Evolutionary conservation across 1,140 invertebrate genomes (phyloP), one percentile per base, ranked within the genome.

Genomic region (Choristoneura fumiferana): DNA sequence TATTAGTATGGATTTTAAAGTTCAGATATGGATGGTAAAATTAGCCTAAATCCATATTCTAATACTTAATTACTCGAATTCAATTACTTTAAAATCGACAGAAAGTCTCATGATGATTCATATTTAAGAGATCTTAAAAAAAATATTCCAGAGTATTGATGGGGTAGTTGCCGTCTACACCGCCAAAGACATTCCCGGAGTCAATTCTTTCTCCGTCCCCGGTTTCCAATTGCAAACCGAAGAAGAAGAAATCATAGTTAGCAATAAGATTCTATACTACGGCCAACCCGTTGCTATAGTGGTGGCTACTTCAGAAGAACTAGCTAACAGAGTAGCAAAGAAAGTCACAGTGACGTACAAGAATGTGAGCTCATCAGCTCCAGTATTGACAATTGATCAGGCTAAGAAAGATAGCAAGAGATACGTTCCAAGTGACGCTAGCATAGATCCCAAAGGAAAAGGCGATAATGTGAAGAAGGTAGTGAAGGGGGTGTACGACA

Each of bases 251-350:
- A 89, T 92, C 38, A 85, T 93, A 45, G 91, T 89, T 34, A 72
- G 77, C 22, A 78, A 73, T 0, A 77, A 78, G 4, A 91, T 96
- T 0, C 72, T 88, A 17, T 94, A 91, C 72, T 93, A 94, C 40
- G 94, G 94, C 0, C 95, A 97, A 78, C 92, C 95, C 0, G 73
- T 96, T 1, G 96, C 95, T 0, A 84, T 97, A 4, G 82, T 97
- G 0, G 92, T 94, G 0, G 95, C 95, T 0, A 73, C 90, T 29
- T 92, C 87, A 35, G 89, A 93, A 62, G 83, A 89, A 13, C 66
- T 92, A 40, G 95, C 95, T 2, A 87, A 92, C 1, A 85, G 91
- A 9, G 93, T 93, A 4, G 92, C 93, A 0, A 91, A 91, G 56
- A 87, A 92, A 73, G 93, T 97, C 0, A 91, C 93, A 78, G 89